Base-by-base conservation (phyloP, 2,113 vertebrate genomes). In the Tachycineta bicolor region DNA sequence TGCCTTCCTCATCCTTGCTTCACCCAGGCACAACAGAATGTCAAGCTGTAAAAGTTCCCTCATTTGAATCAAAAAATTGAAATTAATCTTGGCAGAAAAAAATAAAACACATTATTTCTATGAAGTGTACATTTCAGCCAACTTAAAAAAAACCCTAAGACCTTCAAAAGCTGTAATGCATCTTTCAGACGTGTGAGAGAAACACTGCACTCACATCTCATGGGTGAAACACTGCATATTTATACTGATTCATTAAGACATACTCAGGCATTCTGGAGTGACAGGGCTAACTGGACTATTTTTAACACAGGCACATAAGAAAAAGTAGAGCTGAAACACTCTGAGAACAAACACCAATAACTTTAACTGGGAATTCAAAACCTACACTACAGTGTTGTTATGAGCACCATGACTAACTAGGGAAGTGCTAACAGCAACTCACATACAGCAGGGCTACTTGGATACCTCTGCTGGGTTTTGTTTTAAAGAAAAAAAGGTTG, bases 11-110 rank as follows among this genome's bases (percentile, higher is more conserved):
- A 19, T 64, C 68, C 64, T 56, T 69, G 14, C 28, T 73, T 78
- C 76, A 78, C 20, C 22, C 47, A 80, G 14, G 24, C 26, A 73
- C 29, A 59, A 60, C 31, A 55, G 91, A 63, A 76, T 65, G 67
- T 34, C 23, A 77, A 46, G 34, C 53, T 87, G 34, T 75, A 47
- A 69, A 93, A 87, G 3, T 88, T 88, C 59, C 75, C 43, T 69
- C 60, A 10, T 84, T 83, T 78, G 83, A 90, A 89, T 94, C 83
- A 14, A 86, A 88, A 82, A 86, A 59, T 37, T 69, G 11, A 25
- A 86, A 70, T 71, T 1, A 94, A 92, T 78, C 50, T 55, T 88
- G 90, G 94, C 65, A 95, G 82, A 94, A 80, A 26, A 90, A 90
- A 96, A 62, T 71, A 56, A 73, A 82, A 25, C 21, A 63, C 5